These are phyloP conservation scores for Argyresthia goedartella DNA, from an alignment of 2,888 invertebrate species.

Conservation along the genomic window DNA sequence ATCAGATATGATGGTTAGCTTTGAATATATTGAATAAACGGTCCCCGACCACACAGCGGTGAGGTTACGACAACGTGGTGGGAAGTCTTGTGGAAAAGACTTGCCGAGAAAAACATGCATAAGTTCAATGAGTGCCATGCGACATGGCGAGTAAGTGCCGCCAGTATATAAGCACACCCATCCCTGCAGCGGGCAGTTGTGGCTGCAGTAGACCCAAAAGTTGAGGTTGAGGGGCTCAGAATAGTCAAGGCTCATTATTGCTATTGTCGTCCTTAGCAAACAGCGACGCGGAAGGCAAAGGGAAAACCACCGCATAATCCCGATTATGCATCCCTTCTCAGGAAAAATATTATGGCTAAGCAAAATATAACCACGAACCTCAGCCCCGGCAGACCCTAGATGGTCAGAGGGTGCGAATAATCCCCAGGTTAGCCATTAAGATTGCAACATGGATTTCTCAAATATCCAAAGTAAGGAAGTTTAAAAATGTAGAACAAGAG, in stretches of 20 bases:
- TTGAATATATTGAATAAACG: conserved; percentile 11
- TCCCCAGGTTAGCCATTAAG: not conserved
- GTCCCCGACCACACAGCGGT: conserved; percentile 10
- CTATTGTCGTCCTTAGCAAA: not conserved
- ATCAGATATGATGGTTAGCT: conserved; percentile 10
- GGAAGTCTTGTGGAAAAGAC: conserved; percentile 4
- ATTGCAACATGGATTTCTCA: not conserved
- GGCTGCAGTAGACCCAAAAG: conserved; percentile 1
- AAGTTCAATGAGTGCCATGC: conserved; percentile 4
- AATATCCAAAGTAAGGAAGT: not conserved
- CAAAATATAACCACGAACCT: not conserved
- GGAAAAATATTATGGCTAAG: conserved; percentile 1
- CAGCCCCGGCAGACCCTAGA: conserved; percentile 4
- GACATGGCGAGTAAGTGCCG: conserved; percentile 9
- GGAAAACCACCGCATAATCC: conserved; percentile 8
- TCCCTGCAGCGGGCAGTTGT: conserved; percentile 3
- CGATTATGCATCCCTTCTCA: not conserved
- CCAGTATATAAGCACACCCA: conserved; percentile 7
- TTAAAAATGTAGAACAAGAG: not conserved
- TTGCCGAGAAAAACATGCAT: conserved; percentile 6
- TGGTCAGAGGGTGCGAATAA: conserved; percentile 4
- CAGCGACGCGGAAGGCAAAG: conserved; percentile 5
- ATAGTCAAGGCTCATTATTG: not conserved
- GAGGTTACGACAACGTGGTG: conserved; percentile 5
- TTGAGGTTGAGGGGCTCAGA: not conserved